Evolutionary conservation across 2,888 invertebrate species (phyloP).

Genomic region (Ophioninae sp.): DNA sequence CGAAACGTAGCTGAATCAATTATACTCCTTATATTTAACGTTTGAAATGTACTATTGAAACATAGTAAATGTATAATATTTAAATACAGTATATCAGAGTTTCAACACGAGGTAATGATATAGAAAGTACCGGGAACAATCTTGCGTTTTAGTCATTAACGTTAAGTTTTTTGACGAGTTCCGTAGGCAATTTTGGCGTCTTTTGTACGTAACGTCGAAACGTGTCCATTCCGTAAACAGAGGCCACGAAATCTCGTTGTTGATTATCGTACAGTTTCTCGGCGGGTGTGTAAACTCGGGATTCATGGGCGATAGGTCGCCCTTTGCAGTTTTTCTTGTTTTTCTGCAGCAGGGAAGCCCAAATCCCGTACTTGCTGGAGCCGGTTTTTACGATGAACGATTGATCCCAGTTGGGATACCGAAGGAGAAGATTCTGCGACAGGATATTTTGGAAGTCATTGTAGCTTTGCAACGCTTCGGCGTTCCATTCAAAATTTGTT

Average conservation of each 20-base stretch:
- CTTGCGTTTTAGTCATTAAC: background rate
- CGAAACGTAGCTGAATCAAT: background rate
- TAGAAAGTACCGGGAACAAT: background rate
- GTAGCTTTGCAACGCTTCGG: slow-evolving; percentile 7
- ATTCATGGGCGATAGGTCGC: background rate
- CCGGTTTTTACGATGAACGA: slow-evolving; percentile 33
- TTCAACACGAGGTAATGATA: background rate
- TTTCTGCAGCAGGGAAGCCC: slow-evolving; percentile 36
- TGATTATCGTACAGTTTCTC: background rate
- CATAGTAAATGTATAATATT: background rate
- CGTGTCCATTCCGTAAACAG: background rate
- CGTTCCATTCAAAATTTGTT: slow-evolving; percentile 1
- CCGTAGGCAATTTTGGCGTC: background rate
- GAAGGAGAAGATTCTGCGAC: slow-evolving; percentile 2
- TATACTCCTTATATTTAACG: background rate
- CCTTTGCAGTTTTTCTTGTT: background rate
- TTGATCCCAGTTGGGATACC: slow-evolving; percentile 49
- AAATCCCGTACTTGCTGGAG: slow-evolving; percentile 13
- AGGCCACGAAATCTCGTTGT: background rate
- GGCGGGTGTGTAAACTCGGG: background rate
- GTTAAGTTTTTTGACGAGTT: slow-evolving; percentile 1
- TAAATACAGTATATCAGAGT: background rate
- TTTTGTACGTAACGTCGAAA: slow-evolving; percentile 29
- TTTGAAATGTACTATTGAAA: too few relatives aligned
- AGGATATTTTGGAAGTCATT: slow-evolving; percentile 5